Base-by-base conservation (phyloP, 2,888 invertebrate genomes). In the Pseudanteris insignis region DNA sequence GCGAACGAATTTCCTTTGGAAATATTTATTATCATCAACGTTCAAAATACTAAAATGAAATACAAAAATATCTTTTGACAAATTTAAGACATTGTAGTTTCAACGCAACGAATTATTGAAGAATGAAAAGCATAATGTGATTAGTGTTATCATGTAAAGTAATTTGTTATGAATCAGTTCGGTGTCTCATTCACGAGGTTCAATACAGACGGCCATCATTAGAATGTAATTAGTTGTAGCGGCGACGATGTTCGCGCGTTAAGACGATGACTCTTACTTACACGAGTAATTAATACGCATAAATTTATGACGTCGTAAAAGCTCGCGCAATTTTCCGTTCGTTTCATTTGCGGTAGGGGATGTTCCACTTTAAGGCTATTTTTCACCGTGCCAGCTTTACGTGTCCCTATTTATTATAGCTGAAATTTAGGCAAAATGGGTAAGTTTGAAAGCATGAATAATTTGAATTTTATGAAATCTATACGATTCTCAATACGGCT, bases 341-440 rank as follows among this genome's bases (percentile, higher is more conserved):
- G 33, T 46, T 33, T 38, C 50, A 46, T 51, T 46, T 44, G 40
- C 3, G 26, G n/a, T 34, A 25, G 24, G 25, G 47, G 48, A 32
- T 43, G 58, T 50, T 58, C 58, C 15, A 36, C 44, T 58, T 50
- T 50, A 58, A 58, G 32, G 50, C 58, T 9, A 58, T 58, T 58
- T 58, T 50, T 58, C 58, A 58, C 26, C 11, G 25, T 25, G 21
- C 21, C 18, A 29, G 38, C 40, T 40, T 44, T 34, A 37, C 12
- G 15, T 32, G 47, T 44, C 38, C 43, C 36, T 58, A 50, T 58
- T 58, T 58, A 50, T 50, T 48, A 38, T n/a, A 25, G 28, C 41
- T 12, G 26, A 50, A 47, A 43, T 57, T 44, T 44, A 43, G 48
- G 37, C 43, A 50, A 57, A 48, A 57, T 33, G 48, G 33, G 44